Evolutionary conservation across 2,113 vertebrate genomes (phyloP), one percentile per base, ranked within the genome.

Genomic region (Microtus richardsoni): DNA sequence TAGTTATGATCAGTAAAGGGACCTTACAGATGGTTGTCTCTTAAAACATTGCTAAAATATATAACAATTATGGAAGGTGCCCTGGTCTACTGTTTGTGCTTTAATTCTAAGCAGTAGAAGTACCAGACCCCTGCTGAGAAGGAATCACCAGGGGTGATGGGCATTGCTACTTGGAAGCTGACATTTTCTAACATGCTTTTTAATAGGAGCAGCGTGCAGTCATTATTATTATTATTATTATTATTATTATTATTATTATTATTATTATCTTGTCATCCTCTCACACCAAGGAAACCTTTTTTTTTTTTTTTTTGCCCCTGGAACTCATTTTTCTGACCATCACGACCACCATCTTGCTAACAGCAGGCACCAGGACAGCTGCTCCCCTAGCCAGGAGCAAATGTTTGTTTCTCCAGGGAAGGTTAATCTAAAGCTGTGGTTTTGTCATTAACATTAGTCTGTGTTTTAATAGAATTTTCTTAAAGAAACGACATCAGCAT

Each of bases 381-480:
- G 2, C 41, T 62, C 86, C 49, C 54, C 49, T 16, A 1, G 12
- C 36, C 30, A 49, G 41, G 64, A 58, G 54, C 39, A 58, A 52
- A 71, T 33, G 26, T 91, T 87, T 83, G 33, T 54, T 94, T 88
- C 74, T 39, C 54, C 17, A 87, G 73, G 39, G 54, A 52, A 77
- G 16, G 66, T 82, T 78, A 44, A 47, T 26, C 54, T 83, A 58
- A 82, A 73, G 73, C 62, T 66, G 36, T 44, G 68, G 14, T 82
- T 73, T 85, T 77, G 79, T 79, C 52, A 58, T 49, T 95, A 19
- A n/a, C 30, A 7, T 41, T 7, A 70, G 60, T 75, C 33, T 13
- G 0, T 68, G 47, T 83, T 87, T 93, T 80, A 87, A 16, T 84
- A 92, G 79, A 71, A 60, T 90, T 92, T 93, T 86, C 89, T 64